phyloP scores from a whole-genome alignment of 2,888 invertebrate species.

The Cancer borealis region DNA sequence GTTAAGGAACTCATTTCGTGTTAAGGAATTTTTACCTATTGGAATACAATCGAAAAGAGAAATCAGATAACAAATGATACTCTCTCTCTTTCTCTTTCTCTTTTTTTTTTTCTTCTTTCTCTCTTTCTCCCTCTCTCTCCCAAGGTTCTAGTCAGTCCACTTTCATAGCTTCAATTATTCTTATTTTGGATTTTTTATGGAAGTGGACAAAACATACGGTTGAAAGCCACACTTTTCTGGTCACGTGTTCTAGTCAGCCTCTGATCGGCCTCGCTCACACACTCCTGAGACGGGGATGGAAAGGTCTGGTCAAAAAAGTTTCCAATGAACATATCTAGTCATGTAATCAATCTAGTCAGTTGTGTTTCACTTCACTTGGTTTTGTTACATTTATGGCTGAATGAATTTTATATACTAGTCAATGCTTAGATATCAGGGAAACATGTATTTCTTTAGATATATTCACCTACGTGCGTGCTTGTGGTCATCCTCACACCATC shows the following conservation, averaged over 20 bases:
- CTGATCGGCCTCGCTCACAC: background rate
- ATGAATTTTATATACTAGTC: conserved; percentile 28
- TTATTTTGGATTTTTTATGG: background rate
- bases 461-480: background rate
- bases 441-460: background rate
- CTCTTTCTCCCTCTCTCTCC: background rate
- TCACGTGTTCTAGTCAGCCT: background rate
- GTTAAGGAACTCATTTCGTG: background rate
- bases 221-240: background rate
- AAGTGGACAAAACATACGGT: background rate
- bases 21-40: conserved; percentile 25
- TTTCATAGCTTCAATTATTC: background rate
- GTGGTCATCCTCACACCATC: background rate
- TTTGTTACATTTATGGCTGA: background rate
- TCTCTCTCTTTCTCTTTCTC: background rate
- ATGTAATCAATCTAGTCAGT: background rate
- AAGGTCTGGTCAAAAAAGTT: background rate
- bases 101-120: background rate
- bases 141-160: background rate
- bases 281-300: background rate
- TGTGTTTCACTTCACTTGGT: background rate
- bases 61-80: background rate
- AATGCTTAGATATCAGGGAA: background rate
- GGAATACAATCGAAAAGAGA: background rate
- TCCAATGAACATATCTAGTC: background rate